Conservation (phyloP, 2,797 vertebrate species). For the Telmatherina bonti region DNA sequence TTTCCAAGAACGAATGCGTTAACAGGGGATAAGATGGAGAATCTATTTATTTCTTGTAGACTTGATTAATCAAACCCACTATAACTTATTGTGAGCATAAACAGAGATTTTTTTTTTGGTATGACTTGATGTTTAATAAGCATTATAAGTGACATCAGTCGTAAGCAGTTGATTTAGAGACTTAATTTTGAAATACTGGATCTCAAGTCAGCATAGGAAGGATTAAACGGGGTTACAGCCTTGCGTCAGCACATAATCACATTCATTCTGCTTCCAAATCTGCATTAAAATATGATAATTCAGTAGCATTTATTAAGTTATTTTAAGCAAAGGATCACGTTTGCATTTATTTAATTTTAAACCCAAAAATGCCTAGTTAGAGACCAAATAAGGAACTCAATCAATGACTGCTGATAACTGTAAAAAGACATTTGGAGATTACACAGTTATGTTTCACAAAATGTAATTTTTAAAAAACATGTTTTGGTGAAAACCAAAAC, state of each 20-base stretch:
- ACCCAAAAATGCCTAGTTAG: too few relatives aligned
- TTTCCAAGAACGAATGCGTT: neutral
- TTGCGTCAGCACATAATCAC: conserved; percentile 13
- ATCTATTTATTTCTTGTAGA: neutral
- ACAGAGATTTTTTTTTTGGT: neutral
- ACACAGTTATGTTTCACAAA: too few relatives aligned
- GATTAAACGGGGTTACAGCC: conserved; percentile 21
- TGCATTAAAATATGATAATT: neutral
- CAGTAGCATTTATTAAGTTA: neutral
- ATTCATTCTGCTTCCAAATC: conserved; percentile 1
- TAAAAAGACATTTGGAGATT: too few relatives aligned
- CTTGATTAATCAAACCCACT: neutral
- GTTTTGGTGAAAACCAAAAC: too few relatives aligned
- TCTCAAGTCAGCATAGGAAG: neutral
- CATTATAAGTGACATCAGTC: conserved; percentile 30
- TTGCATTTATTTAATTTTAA: neutral
- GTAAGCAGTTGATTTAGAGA: conserved; percentile 20
- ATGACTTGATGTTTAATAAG: conserved; percentile 10
- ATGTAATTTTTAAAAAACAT: too few relatives aligned
- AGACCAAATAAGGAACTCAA: too few relatives aligned
- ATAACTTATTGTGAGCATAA: neutral
- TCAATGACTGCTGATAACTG: too few relatives aligned
- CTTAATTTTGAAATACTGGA: conserved; percentile 20
- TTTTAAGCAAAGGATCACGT: neutral
- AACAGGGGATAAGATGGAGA: neutral